Evolutionary conservation across 2,797 vertebrate genomes (phyloP).

Genomic region (Gymnothorax javanicus): DNA sequence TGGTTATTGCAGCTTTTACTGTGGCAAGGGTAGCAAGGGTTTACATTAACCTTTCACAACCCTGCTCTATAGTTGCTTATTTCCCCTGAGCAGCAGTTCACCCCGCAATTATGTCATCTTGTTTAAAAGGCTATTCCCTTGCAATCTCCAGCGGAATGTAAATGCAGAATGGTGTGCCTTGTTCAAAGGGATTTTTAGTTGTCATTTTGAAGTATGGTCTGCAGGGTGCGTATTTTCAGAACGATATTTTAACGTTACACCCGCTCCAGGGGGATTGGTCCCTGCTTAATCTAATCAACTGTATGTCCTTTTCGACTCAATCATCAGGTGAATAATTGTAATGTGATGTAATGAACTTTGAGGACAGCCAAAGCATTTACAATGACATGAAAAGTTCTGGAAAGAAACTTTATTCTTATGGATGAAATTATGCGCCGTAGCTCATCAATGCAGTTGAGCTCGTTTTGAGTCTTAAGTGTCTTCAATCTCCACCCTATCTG

Average conservation of each 20-base stretch:
- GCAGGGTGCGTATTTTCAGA: background rate
- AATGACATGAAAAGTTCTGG: background rate
- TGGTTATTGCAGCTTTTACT: too few relatives aligned
- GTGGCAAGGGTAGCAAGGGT: too few relatives aligned
- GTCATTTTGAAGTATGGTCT: background rate
- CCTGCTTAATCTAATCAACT: too few relatives aligned
- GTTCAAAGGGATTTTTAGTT: background rate
- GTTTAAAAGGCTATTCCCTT: background rate
- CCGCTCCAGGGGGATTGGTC: too few relatives aligned
- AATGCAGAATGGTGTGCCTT: background rate
- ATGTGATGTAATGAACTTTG: background rate
- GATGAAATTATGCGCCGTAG: background rate
- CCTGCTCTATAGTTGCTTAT: too few relatives aligned
- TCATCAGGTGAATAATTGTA: too few relatives aligned
- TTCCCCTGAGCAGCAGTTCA: too few relatives aligned
- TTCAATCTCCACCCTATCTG: background rate
- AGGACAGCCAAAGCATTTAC: background rate
- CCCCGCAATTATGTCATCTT: background rate
- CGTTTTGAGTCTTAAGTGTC: background rate
- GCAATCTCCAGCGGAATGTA: background rate
- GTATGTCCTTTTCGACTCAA: too few relatives aligned
- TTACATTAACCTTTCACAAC: too few relatives aligned
- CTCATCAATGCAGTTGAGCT: background rate
- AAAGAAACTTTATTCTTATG: background rate
- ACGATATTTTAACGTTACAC: too few relatives aligned